These are phyloP conservation scores for Latrodectus geometricus DNA, from an alignment of 1,140 invertebrate genomes.

Conservation along the genomic window DNA sequence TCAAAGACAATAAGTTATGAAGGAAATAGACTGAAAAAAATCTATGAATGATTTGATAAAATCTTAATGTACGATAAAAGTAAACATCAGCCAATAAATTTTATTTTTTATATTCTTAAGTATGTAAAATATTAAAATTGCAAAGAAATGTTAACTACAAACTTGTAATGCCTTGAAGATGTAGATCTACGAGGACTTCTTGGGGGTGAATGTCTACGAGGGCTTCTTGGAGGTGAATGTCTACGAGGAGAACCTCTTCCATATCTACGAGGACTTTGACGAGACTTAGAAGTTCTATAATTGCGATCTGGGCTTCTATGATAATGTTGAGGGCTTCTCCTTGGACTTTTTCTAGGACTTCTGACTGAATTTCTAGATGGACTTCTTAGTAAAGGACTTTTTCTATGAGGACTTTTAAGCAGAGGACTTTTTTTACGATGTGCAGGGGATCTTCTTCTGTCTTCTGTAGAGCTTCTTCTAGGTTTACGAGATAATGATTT, in stretches of 20 bases:
- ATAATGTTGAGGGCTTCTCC: background rate
- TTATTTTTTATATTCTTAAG: too few species aligned
- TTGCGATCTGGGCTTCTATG: constrained; percentile 22
- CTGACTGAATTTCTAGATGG: background rate
- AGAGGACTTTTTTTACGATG: constrained; percentile 6
- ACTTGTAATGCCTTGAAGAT: constrained; percentile 44
- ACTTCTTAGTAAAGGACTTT: background rate
- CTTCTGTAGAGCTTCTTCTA: constrained; percentile 22
- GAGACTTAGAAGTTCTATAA: constrained; percentile 6
- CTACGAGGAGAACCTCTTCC: constrained; percentile 27
- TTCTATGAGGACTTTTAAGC: background rate
- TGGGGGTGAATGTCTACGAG: constrained; percentile 21
- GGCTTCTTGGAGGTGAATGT: constrained; percentile 21
- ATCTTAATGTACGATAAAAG: too few species aligned
- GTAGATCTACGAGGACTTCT: constrained; percentile 29
- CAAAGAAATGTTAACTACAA: background rate
- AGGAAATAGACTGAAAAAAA: too few species aligned
- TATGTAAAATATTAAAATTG: background rate
- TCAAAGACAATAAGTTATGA: too few species aligned
- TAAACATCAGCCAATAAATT: too few species aligned
- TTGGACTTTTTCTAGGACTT: constrained; percentile 35
- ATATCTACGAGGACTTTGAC: constrained; percentile 3
- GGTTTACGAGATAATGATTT: constrained; percentile 5
- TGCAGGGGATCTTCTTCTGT: constrained; percentile 5
- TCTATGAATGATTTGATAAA: too few species aligned